Evolutionary conservation across 2,797 vertebrate genomes (phyloP), one percentile per base, ranked within the genome.

Genomic region (Halcyon leucocephala): DNA sequence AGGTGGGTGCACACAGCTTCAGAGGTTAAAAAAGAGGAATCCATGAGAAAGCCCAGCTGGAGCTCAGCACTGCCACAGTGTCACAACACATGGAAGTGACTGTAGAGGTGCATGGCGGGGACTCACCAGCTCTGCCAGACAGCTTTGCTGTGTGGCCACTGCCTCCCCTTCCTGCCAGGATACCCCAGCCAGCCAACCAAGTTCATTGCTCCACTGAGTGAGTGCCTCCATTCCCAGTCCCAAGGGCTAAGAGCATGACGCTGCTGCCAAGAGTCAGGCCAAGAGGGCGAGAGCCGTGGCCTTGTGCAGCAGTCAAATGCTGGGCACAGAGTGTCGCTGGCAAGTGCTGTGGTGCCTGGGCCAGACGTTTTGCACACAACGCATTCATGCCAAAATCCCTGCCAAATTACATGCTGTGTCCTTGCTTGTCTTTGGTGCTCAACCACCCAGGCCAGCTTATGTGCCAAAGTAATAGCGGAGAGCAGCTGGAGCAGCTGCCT

Each of bases 31-130:
- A 12, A 71, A 57, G 24, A 60, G 37, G 15, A 31, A 25, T 25
- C 17, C n/a, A 31, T 1, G 9, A 29, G 62, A n/a, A 13, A 42
- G 39, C 9, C 22, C 48, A 55, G n/a, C 58, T 29, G 54, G 6
- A 2, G 8, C 39, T 60, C 57, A 9, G 42, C 26, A 14, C 42
- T 7, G 1, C 8, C 6, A 1, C 2, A 6, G 39, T 62, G 22
- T 35, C 6, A 0, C 2, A 4, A 73, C 1, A 0, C 3, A 0
- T 0, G 31, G 4, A 24, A 5, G 20, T 14, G 48, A 9, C 17
- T 8, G 35, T 19, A 25, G 81, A 72, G 33, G 13, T 0, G 0
- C 2, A 0, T 1, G 15, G 14, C 3, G 15, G 35, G 33, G 31
- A 19, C 54, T 21, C 14, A 1, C 5, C 2, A 0, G 33, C 22